Evolutionary conservation across 1,140 invertebrate genomes (phyloP).

Genomic region (Lordiphosa clarofinis): DNA sequence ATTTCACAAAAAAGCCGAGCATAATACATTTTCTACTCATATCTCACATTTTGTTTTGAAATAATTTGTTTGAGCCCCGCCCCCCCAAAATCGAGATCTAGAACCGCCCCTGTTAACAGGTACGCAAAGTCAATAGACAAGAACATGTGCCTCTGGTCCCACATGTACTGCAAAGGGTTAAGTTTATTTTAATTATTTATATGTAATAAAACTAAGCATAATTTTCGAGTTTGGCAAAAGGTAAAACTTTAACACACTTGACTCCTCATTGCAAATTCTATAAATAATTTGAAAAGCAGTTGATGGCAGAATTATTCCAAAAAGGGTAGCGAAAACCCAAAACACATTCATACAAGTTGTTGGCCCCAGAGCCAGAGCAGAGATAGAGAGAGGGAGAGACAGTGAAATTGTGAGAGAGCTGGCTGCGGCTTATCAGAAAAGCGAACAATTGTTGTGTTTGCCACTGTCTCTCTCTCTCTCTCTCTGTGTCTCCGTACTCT

Average conservation of each 20-base stretch:
- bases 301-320: slow-evolving; percentile 1
- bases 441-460: no score
- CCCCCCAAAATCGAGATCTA: no score
- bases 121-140: slow-evolving; percentile 14
- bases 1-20: no score
- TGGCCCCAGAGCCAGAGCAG: slow-evolving; percentile 26
- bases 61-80: no score
- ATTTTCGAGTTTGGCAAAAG: slow-evolving; percentile 27
- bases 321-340: slow-evolving; percentile 38
- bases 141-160: slow-evolving; percentile 44
- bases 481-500: background rate
- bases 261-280: slow-evolving; percentile 67
- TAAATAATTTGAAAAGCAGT: slow-evolving; percentile 73
- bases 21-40: no score
- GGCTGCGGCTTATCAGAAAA: no score
- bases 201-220: slow-evolving; percentile 69
- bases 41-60: no score
- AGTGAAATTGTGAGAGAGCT: slow-evolving; percentile 7
- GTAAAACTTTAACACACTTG: slow-evolving; percentile 31
- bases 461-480: background rate
- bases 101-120: background rate
- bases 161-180: slow-evolving; percentile 34
- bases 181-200: slow-evolving; percentile 62
- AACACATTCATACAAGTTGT: slow-evolving; percentile 76
- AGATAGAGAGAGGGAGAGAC: background rate